Conservation (phyloP, 2,888 invertebrate species). For the Stenichneumon culpator region DNA sequence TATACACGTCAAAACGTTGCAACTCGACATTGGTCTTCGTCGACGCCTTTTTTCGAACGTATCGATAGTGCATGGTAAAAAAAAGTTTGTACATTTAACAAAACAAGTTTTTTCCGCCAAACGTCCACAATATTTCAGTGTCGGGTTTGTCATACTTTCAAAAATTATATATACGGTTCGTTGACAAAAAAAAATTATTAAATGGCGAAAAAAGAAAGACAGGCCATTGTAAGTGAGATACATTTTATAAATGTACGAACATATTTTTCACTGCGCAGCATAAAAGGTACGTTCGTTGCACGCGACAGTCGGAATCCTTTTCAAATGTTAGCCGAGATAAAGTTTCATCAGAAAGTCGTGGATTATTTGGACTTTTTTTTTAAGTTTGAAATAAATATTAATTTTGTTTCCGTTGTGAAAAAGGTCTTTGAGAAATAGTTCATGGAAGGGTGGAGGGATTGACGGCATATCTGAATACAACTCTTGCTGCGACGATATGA, state of each 20-base stretch:
- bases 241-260: no score
- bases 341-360: background rate
- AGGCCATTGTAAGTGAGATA: no score
- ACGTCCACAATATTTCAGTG: no score
- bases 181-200: no score
- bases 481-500: slow-evolving; percentile 33
- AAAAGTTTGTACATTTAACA: no score
- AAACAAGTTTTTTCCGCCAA: no score
- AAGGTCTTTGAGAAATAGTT: background rate
- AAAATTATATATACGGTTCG: no score
- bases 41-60: background rate
- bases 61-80: background rate
- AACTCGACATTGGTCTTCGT: background rate
- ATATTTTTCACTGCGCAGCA: background rate
- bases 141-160: no score
- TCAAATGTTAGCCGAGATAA: background rate
- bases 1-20: slow-evolving; percentile 1
- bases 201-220: no score
- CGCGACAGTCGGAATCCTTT: background rate
- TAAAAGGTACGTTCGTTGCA: background rate
- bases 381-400: background rate
- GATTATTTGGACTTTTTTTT: background rate
- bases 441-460: background rate
- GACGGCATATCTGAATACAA: background rate
- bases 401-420: background rate